A percentile compares a stretch with the other conserved stretches of the same genome.
Evolutionary conservation across 53 echinoderm and acorn worm genomes (phyloP).

Genomic region (Crossaster papposus): DNA sequence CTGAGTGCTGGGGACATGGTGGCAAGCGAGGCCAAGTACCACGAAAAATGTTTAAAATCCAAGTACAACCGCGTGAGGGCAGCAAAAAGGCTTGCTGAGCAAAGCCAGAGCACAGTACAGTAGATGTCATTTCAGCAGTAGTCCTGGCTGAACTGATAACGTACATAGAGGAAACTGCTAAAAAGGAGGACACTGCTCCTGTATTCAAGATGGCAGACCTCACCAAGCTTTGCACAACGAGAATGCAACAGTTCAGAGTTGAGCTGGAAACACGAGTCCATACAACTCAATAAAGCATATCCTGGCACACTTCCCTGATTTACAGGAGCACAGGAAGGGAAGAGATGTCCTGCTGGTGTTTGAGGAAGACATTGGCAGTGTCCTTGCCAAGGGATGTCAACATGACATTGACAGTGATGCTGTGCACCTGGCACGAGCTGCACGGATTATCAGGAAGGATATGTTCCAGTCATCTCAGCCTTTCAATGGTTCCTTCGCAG

Average conservation of each 20-base stretch:
- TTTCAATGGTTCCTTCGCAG: too few relatives aligned
- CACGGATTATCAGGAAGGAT: constrained; percentile 20
- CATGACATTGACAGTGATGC: constrained; percentile 1
- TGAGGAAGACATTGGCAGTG: constrained; percentile 11
- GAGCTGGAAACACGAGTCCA: neutral
- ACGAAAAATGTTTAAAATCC: too few relatives aligned
- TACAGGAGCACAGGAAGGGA: neutral
- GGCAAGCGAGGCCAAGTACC: too few relatives aligned
- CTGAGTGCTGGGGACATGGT: too few relatives aligned
- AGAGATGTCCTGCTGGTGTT: constrained; percentile 9
- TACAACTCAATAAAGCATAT: neutral
- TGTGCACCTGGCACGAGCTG: constrained; percentile 20
- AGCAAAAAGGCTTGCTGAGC: too few relatives aligned
- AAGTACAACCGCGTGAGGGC: too few relatives aligned
- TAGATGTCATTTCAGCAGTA: too few relatives aligned
- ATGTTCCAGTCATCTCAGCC: constrained; percentile 37
- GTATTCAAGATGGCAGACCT: constrained; percentile 6
- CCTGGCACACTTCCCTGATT: constrained; percentile 11
- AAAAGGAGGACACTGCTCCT: neutral
- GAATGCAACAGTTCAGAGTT: constrained; percentile 19
- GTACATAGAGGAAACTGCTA: neutral
- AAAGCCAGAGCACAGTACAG: too few relatives aligned
- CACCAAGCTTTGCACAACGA: too few relatives aligned
- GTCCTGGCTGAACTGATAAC: too few relatives aligned
- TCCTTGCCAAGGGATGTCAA: neutral